Conservation (phyloP, 2,888 invertebrate genomes). For the Nycteola revayana region DNA sequence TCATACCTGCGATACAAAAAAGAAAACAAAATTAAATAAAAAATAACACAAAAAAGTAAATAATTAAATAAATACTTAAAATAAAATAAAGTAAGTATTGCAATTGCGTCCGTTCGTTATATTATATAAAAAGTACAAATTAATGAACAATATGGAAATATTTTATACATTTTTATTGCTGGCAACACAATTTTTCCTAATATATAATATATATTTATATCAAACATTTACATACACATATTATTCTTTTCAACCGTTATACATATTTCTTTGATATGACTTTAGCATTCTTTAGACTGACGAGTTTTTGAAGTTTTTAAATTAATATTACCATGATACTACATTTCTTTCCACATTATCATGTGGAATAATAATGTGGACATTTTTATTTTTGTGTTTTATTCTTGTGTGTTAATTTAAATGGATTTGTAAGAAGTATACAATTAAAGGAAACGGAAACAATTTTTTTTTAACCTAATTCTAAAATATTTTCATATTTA, state of each 20-base stretch:
- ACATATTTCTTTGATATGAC: conserved; percentile 38
- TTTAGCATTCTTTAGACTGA: conserved; percentile 29
- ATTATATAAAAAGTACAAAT: conserved; percentile 26
- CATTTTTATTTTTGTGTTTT: too few relatives aligned
- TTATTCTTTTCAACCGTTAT: conserved; percentile 14
- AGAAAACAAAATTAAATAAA: conserved; percentile 37
- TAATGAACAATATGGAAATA: conserved; percentile 8
- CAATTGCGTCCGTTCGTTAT: conserved; percentile 38
- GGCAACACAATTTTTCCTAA: conserved; percentile 19
- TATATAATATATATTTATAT: conserved; percentile 12
- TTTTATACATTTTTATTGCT: conserved; percentile 26
- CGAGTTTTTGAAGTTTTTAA: too few relatives aligned
- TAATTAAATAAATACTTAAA: conserved; percentile 13
- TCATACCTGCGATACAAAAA: conserved; percentile 71
- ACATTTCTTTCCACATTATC: too few relatives aligned
- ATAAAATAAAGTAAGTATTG: conserved; percentile 31
- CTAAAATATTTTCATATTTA: too few relatives aligned
- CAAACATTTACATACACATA: conserved; percentile 16
- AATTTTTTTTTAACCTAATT: too few relatives aligned
- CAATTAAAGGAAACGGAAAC: too few relatives aligned
- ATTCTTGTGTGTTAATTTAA: too few relatives aligned
- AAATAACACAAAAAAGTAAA: conserved; percentile 21
- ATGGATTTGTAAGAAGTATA: too few relatives aligned
- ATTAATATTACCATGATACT: too few relatives aligned
- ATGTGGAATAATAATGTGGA: too few relatives aligned